phyloP scores from a whole-genome alignment of 1,140 invertebrate species.

The Chionoecetes opilio region DNA sequence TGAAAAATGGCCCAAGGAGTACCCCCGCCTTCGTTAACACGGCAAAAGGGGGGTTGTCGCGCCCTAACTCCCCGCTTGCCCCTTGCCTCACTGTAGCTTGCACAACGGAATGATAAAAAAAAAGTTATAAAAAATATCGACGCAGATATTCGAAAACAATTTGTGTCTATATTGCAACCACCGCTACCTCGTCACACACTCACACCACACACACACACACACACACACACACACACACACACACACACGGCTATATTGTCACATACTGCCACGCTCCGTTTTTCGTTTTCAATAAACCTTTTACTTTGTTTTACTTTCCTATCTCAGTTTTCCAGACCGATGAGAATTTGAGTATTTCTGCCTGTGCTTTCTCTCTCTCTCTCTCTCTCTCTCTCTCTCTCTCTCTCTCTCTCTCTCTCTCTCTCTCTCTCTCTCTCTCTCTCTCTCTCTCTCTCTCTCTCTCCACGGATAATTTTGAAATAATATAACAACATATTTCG shows the following conservation, averaged over 20 bases:
- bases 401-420: too few relatives aligned
- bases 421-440: too few relatives aligned
- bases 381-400: too few relatives aligned
- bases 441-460: too few relatives aligned
- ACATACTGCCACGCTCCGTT: background rate
- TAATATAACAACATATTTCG: too few relatives aligned
- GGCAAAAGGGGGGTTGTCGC: background rate
- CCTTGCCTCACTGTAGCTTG: background rate
- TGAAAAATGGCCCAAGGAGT: background rate
- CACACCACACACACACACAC: constrained; percentile 5
- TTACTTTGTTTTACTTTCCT: background rate
- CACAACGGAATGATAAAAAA: background rate
- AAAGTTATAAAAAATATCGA: background rate
- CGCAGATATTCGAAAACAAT: background rate
- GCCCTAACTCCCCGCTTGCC: background rate
- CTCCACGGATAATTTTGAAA: too few relatives aligned
- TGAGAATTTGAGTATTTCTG: background rate
- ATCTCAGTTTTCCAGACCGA: background rate
- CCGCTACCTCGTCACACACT: background rate
- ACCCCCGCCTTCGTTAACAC: background rate
- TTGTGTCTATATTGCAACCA: background rate
- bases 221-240: constrained; percentile 27
- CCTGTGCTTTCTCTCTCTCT: background rate
- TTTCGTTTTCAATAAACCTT: background rate
- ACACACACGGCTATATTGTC: background rate